These are phyloP conservation scores for Dermolepida albohirtum DNA, from an alignment of 2,888 invertebrate genomes.

Conservation along the genomic window DNA sequence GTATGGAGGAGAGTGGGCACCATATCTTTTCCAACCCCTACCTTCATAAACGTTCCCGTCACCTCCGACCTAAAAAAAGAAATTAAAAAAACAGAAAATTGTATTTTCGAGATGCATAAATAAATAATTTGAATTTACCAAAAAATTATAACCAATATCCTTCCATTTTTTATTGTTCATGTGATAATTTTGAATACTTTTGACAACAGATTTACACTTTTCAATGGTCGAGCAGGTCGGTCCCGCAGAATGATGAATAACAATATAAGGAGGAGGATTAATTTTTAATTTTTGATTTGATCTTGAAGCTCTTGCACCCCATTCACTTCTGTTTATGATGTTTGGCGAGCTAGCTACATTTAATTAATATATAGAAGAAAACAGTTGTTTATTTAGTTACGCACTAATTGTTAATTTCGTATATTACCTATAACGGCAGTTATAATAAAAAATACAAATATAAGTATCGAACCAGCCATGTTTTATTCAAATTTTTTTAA, in stretches of 20 bases:
- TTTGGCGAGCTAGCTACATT: constrained; percentile 20
- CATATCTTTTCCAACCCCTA: constrained; percentile 72
- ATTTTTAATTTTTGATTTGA: constrained; percentile 49
- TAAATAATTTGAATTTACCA: constrained; percentile 5
- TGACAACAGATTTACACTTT: constrained; percentile 68
- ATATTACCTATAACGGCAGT: no score
- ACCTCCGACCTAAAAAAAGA: constrained; percentile 75
- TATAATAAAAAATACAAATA: no score
- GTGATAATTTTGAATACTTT: constrained; percentile 71
- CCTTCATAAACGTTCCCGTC: constrained; percentile 76
- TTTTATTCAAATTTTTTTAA: no score
- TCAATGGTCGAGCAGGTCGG: constrained; percentile 64
- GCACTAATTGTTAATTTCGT: background rate
- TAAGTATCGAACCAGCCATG: no score
- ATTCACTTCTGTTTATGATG: constrained; percentile 64
- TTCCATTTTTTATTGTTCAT: constrained; percentile 69
- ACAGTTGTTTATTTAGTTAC: background rate
- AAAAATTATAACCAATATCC: constrained; percentile 68
- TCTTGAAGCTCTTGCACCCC: constrained; percentile 67
- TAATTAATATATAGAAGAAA: background rate
- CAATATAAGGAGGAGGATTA: constrained; percentile 69
- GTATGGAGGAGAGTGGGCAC: constrained; percentile 74
- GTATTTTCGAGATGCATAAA: no score
- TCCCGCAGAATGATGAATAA: constrained; percentile 73
- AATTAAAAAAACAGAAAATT: background rate